phyloP scores from a whole-genome alignment of 64 coral and sea anemone species.

The Stichodactyla mertensii region DNA sequence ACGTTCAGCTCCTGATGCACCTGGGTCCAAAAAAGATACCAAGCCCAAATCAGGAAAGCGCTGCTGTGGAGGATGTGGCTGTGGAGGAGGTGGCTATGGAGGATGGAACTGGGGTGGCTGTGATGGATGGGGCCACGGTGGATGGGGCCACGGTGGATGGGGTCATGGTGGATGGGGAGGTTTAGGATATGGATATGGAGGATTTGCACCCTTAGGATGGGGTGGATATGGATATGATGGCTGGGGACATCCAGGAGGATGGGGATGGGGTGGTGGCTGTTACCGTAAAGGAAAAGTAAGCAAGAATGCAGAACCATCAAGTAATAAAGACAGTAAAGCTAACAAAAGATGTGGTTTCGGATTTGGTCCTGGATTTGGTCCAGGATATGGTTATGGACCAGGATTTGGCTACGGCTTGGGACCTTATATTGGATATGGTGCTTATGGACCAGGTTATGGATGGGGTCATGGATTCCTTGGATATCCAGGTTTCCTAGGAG shows the following conservation, averaged over 20 bases:
- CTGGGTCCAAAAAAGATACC: neutral
- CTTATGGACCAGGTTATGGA: neutral
- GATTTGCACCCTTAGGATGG: conserved; percentile 35
- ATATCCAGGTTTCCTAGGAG: neutral
- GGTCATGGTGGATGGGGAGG: conserved; percentile 16
- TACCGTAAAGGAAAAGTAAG: conserved; percentile 17
- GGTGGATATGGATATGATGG: conserved; percentile 48
- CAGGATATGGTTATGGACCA: conserved; percentile 1
- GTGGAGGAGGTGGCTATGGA: conserved; percentile 13
- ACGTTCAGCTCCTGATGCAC: neutral
- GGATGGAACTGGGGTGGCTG: conserved; percentile 42
- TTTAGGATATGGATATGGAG: conserved; percentile 33
- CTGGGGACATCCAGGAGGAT: conserved; percentile 12
- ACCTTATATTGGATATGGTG: neutral
- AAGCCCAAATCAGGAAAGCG: conserved; percentile 7
- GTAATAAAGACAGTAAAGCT: neutral
- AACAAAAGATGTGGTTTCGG: conserved; percentile 18
- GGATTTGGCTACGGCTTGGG: neutral
- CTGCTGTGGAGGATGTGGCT: neutral
- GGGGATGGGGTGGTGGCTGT: neutral
- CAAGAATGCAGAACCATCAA: neutral
- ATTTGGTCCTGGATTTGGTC: conserved; percentile 17
- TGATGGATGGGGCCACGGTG: conserved; percentile 21
- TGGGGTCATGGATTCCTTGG: neutral
- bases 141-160: conserved; percentile 16